Evolutionary conservation across 2,113 vertebrate genomes (phyloP).

Genomic region (Vulpes ferrilata): DNA sequence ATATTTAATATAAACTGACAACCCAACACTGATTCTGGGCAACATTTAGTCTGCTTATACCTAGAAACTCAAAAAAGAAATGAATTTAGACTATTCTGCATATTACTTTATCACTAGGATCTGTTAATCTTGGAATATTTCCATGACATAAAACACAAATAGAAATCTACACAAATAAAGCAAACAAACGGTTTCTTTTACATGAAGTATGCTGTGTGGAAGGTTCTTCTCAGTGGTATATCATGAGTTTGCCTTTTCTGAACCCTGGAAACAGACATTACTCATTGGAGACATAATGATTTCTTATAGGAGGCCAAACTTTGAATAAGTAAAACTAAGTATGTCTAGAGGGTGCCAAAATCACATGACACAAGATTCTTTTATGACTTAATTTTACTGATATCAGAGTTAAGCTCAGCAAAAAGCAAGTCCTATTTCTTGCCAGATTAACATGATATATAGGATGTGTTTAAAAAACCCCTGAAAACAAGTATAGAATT

Average conservation of each 20-base stretch:
- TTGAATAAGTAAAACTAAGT: constrained; percentile 85
- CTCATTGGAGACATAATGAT: constrained; percentile 84
- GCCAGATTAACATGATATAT: constrained; percentile 87
- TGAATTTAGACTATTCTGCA: constrained; percentile 85
- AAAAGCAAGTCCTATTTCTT: constrained; percentile 82
- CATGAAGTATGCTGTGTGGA: constrained; percentile 90
- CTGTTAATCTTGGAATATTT: constrained; percentile 87
- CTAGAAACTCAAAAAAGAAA: constrained; percentile 85
- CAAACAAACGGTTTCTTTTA: constrained; percentile 88
- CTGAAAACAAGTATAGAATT: constrained; percentile 91
- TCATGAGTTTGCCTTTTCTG: constrained; percentile 88
- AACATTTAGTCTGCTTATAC: constrained; percentile 84
- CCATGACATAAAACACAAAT: constrained; percentile 89
- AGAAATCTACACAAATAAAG: constrained; percentile 89
- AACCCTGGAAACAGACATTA: constrained; percentile 87
- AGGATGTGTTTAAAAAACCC: constrained; percentile 90
- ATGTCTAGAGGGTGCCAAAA: constrained; percentile 86
- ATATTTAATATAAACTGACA: constrained; percentile 85
- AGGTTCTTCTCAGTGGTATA: constrained; percentile 90
- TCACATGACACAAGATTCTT: constrained; percentile 82
- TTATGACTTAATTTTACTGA: constrained; percentile 82
- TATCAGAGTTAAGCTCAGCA: constrained; percentile 81
- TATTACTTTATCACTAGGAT: constrained; percentile 86
- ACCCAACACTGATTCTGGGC: constrained; percentile 86
- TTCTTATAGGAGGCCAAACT: constrained; percentile 88